Evolutionary conservation across 2,888 invertebrate species (phyloP).

Genomic region (Cephus spinipes): DNA sequence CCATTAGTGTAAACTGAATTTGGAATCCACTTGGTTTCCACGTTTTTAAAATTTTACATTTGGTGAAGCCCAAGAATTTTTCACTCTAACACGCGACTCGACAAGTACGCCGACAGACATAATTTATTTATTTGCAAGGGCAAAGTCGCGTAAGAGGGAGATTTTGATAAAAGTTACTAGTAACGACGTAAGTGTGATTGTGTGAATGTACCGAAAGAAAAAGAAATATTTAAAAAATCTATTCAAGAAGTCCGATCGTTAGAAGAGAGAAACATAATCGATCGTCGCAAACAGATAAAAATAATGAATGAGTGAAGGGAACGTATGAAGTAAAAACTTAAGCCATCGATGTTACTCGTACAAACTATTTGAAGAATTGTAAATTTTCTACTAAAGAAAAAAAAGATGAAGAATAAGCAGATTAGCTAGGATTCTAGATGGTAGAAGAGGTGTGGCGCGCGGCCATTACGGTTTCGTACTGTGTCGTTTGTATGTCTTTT

Average conservation of each 20-base stretch:
- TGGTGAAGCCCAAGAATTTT: neutral
- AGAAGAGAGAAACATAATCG: neutral
- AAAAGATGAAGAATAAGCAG: conserved; percentile 17
- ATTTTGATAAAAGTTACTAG: conserved; percentile 45
- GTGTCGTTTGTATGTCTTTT: neutral
- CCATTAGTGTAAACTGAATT: neutral
- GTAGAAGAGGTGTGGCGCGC: neutral
- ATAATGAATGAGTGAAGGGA: conserved; percentile 23
- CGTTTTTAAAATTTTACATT: neutral
- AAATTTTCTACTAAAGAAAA: conserved; percentile 58
- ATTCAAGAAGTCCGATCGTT: neutral
- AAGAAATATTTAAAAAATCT: neutral
- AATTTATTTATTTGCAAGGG: neutral
- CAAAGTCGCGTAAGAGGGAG: neutral
- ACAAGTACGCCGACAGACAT: neutral
- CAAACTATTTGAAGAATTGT: conserved; percentile 57
- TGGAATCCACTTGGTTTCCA: neutral
- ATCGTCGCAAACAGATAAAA: conserved; percentile 9
- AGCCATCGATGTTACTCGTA: conserved; percentile 64
- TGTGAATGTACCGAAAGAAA: conserved; percentile 10
- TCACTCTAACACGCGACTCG: neutral
- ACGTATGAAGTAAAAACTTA: conserved; percentile 48
- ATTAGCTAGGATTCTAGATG: conserved; percentile 20
- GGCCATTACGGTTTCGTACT: neutral
- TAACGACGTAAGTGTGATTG: conserved; percentile 33